phyloP scores from a whole-genome alignment of 1,140 invertebrate genomes.

The Marisa cornuarietis region DNA sequence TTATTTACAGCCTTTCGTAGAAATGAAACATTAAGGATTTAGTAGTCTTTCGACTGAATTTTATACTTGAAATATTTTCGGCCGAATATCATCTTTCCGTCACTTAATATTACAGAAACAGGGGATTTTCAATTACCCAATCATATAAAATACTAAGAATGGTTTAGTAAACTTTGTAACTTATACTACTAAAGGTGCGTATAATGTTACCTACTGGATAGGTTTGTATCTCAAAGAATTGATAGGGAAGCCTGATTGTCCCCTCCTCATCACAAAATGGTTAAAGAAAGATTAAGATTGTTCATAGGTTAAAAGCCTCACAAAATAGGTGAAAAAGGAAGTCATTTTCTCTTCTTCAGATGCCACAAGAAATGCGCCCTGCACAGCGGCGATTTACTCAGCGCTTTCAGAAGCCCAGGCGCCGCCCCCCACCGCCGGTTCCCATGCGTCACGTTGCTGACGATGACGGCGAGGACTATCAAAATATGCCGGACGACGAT shows the following conservation, averaged over 20 bases:
- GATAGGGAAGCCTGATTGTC: not conserved
- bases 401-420: slow-evolving; percentile 42
- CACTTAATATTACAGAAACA: no score
- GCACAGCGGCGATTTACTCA: slow-evolving; percentile 34
- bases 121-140: no score
- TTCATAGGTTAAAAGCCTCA: not conserved
- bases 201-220: not conserved
- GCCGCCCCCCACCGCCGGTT: slow-evolving; percentile 41
- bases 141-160: no score
- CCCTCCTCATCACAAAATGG: not conserved
- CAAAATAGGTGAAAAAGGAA: not conserved
- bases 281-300: not conserved
- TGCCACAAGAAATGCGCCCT: slow-evolving; percentile 10
- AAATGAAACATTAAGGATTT: no score
- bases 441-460: slow-evolving; percentile 14
- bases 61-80: no score
- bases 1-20: no score
- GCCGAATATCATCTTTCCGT: no score
- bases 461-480: slow-evolving; percentile 4
- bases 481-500: slow-evolving; percentile 16
- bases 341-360: not conserved
- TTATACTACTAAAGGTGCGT: not conserved
- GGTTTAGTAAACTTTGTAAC: not conserved
- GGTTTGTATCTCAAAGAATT: not conserved
- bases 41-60: no score